Evolutionary conservation across 2,888 invertebrate species (phyloP).

Genomic region (Nineta flava): DNA sequence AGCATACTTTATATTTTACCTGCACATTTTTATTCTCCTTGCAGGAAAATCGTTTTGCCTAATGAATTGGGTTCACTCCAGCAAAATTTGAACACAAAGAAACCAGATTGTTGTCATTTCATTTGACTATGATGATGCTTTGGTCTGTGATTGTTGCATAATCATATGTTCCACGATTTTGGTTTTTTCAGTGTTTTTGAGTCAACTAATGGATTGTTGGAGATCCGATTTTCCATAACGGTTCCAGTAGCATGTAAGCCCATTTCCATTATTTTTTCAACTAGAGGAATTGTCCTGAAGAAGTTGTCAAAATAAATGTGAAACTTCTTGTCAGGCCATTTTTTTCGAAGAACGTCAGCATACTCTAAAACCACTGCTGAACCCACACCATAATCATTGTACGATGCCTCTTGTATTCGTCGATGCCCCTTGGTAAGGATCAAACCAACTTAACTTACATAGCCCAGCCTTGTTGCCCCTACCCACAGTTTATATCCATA

Average conservation of each 20-base stretch:
- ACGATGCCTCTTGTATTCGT: background rate
- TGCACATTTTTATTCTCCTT: background rate
- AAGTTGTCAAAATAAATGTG: conserved; percentile 1
- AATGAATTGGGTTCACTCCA: background rate
- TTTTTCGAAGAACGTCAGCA: background rate
- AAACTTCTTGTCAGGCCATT: background rate
- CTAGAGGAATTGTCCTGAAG: background rate
- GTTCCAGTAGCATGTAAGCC: background rate
- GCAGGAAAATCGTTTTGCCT: background rate
- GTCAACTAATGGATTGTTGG: background rate
- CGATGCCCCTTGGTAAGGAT: conserved; percentile 3
- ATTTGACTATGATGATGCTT: background rate
- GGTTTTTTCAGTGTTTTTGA: background rate
- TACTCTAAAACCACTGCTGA: conserved; percentile 2
- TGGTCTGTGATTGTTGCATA: background rate
- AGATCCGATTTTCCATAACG: background rate
- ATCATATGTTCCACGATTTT: background rate
- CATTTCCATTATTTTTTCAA: background rate
- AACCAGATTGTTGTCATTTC: background rate
- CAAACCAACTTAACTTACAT: background rate
- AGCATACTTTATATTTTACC: background rate
- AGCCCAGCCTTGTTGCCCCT: background rate
- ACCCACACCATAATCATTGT: conserved; percentile 2
- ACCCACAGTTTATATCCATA: conserved; percentile 5
- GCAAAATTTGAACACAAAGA: background rate